Conservation (phyloP, 2,888 invertebrate species). For the Oxycera nigricornis region DNA sequence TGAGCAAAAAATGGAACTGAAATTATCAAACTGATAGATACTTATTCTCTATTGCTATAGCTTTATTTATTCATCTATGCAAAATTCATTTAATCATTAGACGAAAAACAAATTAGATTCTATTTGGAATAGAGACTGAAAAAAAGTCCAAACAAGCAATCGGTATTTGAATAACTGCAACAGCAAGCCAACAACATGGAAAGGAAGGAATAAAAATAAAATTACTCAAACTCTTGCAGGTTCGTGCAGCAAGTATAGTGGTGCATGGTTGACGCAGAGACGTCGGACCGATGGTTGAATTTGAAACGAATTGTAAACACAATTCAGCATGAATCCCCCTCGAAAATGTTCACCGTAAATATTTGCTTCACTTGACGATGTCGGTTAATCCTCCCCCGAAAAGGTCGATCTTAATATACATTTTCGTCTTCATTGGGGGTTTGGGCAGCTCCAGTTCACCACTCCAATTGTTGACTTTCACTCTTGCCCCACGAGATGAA, state of each 20-base stretch:
- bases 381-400: constrained; percentile 45
- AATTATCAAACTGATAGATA: too few relatives aligned
- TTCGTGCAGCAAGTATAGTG: background rate
- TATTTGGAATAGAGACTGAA: background rate
- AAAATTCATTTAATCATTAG: background rate
- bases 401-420: constrained; percentile 20
- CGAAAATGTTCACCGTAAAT: constrained; percentile 43
- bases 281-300: background rate
- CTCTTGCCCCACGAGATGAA: background rate
- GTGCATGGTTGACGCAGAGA: background rate
- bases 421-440: background rate
- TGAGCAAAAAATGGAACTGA: too few relatives aligned
- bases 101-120: background rate
- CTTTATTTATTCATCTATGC: background rate
- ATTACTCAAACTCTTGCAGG: background rate
- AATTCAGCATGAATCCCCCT: constrained; percentile 32
- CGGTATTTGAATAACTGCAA: background rate
- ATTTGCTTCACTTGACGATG: constrained; percentile 47
- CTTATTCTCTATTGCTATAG: background rate
- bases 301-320: constrained; percentile 38
- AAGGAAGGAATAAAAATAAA: background rate
- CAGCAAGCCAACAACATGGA: background rate
- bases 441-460: too few relatives aligned
- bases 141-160: background rate
- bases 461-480: background rate